Percentiles rank a stretch among this genome's conserved stretches.
phyloP scores from a whole-genome alignment of 2,797 vertebrate genomes.

The Phylloscopus collybita region DNA sequence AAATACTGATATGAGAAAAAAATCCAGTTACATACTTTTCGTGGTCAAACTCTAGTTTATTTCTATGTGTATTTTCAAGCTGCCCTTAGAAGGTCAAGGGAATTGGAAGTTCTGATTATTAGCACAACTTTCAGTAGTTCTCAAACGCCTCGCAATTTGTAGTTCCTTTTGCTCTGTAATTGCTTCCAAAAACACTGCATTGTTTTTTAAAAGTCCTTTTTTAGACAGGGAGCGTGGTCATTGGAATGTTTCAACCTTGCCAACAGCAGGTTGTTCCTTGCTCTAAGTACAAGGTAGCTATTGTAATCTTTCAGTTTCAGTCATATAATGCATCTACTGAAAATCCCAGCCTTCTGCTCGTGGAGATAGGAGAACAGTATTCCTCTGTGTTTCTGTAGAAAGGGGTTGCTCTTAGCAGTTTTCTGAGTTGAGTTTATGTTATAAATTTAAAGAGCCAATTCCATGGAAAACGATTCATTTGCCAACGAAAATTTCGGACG shows the following conservation, averaged over 20 bases:
- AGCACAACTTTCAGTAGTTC: not conserved
- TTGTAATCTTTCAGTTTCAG: conserved; percentile 5
- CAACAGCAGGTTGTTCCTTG: conserved; percentile 6
- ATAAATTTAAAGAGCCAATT: too few species aligned
- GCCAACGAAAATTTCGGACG: too few species aligned
- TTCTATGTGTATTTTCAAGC: not conserved
- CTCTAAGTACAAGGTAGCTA: conserved; percentile 13
- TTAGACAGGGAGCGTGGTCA: not conserved
- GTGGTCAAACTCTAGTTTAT: not conserved
- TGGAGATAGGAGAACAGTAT: not conserved
- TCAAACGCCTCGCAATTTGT: not conserved
- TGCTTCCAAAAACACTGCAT: not conserved
- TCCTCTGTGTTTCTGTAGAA: not conserved
- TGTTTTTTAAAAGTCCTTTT: not conserved
- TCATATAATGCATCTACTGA: not conserved
- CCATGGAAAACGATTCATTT: too few species aligned
- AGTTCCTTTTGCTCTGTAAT: not conserved
- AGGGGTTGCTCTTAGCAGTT: not conserved
- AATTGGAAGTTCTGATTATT: not conserved
- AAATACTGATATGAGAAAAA: not conserved
- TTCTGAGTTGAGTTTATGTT: not conserved
- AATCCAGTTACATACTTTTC: not conserved
- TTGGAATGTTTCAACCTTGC: not conserved
- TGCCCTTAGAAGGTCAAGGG: not conserved
- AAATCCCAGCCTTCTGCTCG: not conserved